A percentile compares a stretch with the other conserved stretches of the same genome.
These are phyloP conservation scores for Drosophila prolongata DNA, from an alignment of 2,888 invertebrate genomes.

Conservation along the genomic window DNA sequence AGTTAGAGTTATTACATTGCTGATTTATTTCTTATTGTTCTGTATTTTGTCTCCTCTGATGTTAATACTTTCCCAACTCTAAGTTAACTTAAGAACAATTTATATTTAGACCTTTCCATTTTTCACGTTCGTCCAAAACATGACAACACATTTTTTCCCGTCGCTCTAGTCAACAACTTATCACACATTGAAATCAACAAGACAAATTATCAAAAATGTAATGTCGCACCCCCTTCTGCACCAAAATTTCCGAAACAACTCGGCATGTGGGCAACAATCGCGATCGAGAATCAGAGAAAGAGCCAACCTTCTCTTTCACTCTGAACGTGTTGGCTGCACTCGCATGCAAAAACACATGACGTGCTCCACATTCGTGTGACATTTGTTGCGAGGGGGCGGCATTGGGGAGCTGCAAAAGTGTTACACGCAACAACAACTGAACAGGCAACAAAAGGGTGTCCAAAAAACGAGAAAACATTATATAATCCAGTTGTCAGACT, in stretches of 20 bases:
- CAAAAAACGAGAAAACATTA: conserved; percentile 26
- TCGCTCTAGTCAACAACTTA: conserved; percentile 19
- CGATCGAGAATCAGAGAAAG: conserved; percentile 35
- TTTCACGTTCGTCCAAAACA: conserved; percentile 5
- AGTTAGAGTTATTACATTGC: too few relatives aligned
- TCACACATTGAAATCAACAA: conserved; percentile 50
- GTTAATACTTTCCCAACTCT: not conserved
- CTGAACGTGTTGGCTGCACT: conserved; percentile 48
- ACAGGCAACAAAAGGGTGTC: conserved; percentile 28
- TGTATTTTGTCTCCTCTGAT: too few relatives aligned
- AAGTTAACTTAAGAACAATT: not conserved
- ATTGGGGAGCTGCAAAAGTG: conserved; percentile 48
- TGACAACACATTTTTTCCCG: conserved; percentile 21
- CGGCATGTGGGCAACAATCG: conserved; percentile 68
- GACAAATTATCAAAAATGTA: conserved; percentile 46
- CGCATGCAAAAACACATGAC: conserved; percentile 68
- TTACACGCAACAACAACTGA: conserved; percentile 56
- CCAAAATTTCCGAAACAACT: conserved; percentile 21
- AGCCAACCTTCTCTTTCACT: conserved; percentile 6
- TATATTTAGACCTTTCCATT: conserved; percentile 3
- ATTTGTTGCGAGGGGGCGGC: conserved; percentile 47
- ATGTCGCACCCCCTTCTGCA: conserved; percentile 21
- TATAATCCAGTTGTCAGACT: not conserved
- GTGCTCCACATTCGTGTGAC: conserved; percentile 74
- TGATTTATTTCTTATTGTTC: too few relatives aligned